Evolutionary conservation across 2,113 vertebrate genomes (phyloP), one percentile per base, ranked within the genome.

Genomic region (Mixornis gularis): DNA sequence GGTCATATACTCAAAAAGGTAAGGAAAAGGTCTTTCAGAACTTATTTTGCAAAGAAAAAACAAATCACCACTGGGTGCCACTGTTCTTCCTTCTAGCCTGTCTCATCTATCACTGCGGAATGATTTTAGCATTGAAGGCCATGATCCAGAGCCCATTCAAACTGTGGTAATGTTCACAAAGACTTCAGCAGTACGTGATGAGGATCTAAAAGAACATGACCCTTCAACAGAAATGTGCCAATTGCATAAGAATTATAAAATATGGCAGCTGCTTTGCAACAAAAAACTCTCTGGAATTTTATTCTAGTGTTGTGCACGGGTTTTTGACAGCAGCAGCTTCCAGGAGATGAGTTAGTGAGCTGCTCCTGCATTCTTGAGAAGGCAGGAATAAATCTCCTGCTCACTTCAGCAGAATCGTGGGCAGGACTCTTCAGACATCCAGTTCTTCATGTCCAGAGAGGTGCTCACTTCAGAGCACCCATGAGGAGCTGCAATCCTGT

Each of bases 21-120:
- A 55, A n/a, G 48, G 30, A 68, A 49, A 22, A 66, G 2, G 15
- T 64, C 14, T 62, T 81, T 69, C 16, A 76, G n/a, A 86, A 90
- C 0, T 13, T 79, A 38, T 8, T 60, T 90, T 82, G 27, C 63
- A 84, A 72, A 71, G 43, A 89, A 79, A 91, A 83, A 56, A n/a
- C 27, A 80, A 82, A 72, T 92, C 66, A 60, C 96, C 96, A 94
- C 95, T 95, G 92, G 96, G 95, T 96, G 96, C 53, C 96, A 94
- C 96, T 97, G 77, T 96, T 92, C 92, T 95, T 94, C 95, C 63
- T 95, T 93, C 36, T 60, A 83, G 44, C 48, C 44, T 90, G 29
- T 72, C 60, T 48, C 30, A 46, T 85, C 62, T 70, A 17, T 52
- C 46, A 55, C 71, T 73, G 79, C 55, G 53, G 85, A 92, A 49